A percentile compares a stretch with the other conserved stretches of the same genome.
phyloP scores from a whole-genome alignment of 2,888 invertebrate genomes.

The Polydrusus tereticollis region DNA sequence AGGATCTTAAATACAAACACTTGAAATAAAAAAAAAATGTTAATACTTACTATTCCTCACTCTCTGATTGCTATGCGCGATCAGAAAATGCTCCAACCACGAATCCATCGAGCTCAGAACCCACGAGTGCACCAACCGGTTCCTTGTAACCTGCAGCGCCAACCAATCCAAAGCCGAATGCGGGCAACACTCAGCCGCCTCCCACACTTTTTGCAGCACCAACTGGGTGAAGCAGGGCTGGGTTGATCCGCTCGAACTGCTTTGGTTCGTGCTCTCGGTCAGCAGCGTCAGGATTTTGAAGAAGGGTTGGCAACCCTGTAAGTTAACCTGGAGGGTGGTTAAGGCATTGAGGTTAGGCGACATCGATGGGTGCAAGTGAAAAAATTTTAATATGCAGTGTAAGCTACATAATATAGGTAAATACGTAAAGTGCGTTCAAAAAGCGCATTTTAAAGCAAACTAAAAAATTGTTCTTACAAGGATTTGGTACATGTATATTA shows the following conservation, averaged over 20 bases:
- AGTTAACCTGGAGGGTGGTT: slow-evolving; percentile 50
- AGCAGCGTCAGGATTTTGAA: slow-evolving; percentile 91
- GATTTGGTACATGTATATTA: no score
- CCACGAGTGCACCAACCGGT: slow-evolving; percentile 92
- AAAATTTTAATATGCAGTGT: neutral
- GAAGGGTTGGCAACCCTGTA: slow-evolving; percentile 87
- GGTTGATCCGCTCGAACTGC: slow-evolving; percentile 76
- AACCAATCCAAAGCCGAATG: slow-evolving; percentile 95
- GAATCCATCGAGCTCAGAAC: slow-evolving; percentile 91
- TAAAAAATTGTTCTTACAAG: no score
- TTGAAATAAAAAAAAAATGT: no score
- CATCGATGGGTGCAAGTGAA: neutral
- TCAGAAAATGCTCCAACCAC: slow-evolving; percentile 91
- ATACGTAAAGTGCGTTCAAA: neutral
- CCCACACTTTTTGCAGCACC: slow-evolving; percentile 90
- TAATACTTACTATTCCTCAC: slow-evolving; percentile 82
- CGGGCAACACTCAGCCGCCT: slow-evolving; percentile 90
- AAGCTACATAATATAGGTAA: no score
- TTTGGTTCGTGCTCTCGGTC: slow-evolving; percentile 76
- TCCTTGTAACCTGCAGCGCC: slow-evolving; percentile 85
- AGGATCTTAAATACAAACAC: no score
- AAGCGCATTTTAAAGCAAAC: no score
- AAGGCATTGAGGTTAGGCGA: slow-evolving; percentile 21
- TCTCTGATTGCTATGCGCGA: slow-evolving; percentile 87
- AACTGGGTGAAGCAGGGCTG: slow-evolving; percentile 93